phyloP scores from a whole-genome alignment of 2,888 invertebrate genomes.

The Julus scandinavius region DNA sequence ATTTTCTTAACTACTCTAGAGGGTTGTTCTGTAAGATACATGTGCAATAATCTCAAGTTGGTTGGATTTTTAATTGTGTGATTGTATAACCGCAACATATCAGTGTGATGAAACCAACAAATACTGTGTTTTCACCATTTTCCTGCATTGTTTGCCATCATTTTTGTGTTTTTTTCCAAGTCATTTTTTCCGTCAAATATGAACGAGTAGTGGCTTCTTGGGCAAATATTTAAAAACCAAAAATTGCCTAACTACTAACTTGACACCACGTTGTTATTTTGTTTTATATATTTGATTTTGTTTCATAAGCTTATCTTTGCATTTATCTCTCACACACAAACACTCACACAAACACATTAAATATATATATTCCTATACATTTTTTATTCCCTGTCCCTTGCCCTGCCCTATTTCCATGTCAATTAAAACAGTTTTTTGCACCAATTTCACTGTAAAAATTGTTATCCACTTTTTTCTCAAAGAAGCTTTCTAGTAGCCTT shows the following conservation, averaged over 20 bases:
- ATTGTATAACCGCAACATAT: slow-evolving; percentile 51
- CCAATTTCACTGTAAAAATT: slow-evolving; percentile 39
- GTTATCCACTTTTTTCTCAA: slow-evolving; percentile 11
- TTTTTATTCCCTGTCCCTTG: slow-evolving; percentile 10
- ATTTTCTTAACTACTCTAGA: slow-evolving; percentile 44
- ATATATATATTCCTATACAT: slow-evolving; percentile 42
- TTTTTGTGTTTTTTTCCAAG: neutral
- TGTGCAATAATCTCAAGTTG: slow-evolving; percentile 51
- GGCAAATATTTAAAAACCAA: neutral
- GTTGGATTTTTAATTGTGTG: slow-evolving; percentile 48
- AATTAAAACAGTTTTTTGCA: slow-evolving; percentile 30
- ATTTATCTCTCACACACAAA: neutral
- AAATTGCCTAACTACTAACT: slow-evolving; percentile 30
- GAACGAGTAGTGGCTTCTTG: neutral
- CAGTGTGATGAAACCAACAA: slow-evolving; percentile 48
- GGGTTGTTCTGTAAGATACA: slow-evolving; percentile 51
- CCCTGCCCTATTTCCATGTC: slow-evolving; percentile 11
- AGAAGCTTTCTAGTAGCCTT: slow-evolving; percentile 20
- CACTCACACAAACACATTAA: slow-evolving; percentile 23
- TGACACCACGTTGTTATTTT: slow-evolving; percentile 17
- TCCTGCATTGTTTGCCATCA: slow-evolving; percentile 30
- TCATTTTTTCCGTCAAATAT: neutral
- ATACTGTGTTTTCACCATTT: slow-evolving; percentile 35
- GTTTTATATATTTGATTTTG: slow-evolving; percentile 15
- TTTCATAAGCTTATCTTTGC: slow-evolving; percentile 5